Evolutionary conservation across 2,113 vertebrate species (phyloP).

Genomic region (Hydropotes inermis): DNA sequence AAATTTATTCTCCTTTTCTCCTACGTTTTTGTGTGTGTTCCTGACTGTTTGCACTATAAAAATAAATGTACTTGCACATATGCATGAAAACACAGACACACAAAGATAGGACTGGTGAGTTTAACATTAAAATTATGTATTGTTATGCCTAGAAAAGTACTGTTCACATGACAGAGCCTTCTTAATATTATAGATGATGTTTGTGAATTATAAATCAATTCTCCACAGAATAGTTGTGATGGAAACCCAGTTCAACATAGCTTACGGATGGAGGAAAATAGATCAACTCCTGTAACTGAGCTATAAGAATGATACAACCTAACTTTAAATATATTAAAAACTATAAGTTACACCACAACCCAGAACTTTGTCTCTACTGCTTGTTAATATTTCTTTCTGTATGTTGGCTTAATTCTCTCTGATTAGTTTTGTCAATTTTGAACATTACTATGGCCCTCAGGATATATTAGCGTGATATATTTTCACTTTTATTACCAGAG

Average conservation of each 20-base stretch:
- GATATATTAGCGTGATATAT: neutral
- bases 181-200: neutral
- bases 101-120: neutral
- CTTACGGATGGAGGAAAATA: neutral
- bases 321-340: neutral
- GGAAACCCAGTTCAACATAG: neutral
- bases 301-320: neutral
- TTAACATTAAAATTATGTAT: neutral
- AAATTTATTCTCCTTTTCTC: neutral
- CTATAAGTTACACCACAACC: neutral
- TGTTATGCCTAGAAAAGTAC: neutral
- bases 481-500: neutral
- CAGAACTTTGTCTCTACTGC: neutral
- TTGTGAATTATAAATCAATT: neutral
- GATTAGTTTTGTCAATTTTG: neutral
- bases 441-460: neutral
- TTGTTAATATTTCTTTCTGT: neutral
- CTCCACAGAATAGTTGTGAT: neutral
- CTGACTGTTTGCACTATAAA: neutral
- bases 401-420: neutral
- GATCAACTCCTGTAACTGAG: neutral
- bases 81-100: neutral
- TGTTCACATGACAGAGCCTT: accelerated
- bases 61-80: neutral
- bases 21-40: neutral